phyloP scores from a whole-genome alignment of 2,113 vertebrate species.

The Opisthocomus hoazin region DNA sequence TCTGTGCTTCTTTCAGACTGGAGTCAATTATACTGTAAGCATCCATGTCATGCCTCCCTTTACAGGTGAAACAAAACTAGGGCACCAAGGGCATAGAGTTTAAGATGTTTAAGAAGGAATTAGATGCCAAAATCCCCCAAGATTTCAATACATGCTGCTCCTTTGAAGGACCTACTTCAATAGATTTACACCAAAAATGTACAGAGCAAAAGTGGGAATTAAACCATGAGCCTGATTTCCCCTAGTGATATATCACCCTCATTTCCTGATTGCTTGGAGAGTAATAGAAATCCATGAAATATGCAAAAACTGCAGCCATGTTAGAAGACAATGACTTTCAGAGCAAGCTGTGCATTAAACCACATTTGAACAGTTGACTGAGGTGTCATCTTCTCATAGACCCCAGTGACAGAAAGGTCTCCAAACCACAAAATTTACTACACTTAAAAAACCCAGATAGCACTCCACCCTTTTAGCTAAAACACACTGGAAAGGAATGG shows the following conservation, averaged over 20 bases:
- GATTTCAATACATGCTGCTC: background rate
- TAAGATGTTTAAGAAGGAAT: background rate
- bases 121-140: background rate
- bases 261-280: background rate
- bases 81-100: background rate
- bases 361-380: background rate
- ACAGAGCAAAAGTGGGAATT: background rate
- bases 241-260: background rate
- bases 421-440: background rate
- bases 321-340: background rate
- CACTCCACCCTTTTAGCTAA: background rate
- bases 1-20: background rate
- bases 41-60: background rate
- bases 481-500: background rate
- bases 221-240: background rate
- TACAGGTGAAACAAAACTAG: background rate
- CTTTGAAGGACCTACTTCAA: background rate
- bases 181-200: rapidly evolving
- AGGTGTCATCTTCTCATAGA: background rate
- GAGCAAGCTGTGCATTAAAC: background rate
- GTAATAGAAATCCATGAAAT: background rate
- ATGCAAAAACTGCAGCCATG: background rate
- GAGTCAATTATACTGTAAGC: background rate
- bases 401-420: background rate
- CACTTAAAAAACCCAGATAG: background rate